phyloP scores from a whole-genome alignment of 2,113 vertebrate species.

The Sprattus sprattus region DNA sequence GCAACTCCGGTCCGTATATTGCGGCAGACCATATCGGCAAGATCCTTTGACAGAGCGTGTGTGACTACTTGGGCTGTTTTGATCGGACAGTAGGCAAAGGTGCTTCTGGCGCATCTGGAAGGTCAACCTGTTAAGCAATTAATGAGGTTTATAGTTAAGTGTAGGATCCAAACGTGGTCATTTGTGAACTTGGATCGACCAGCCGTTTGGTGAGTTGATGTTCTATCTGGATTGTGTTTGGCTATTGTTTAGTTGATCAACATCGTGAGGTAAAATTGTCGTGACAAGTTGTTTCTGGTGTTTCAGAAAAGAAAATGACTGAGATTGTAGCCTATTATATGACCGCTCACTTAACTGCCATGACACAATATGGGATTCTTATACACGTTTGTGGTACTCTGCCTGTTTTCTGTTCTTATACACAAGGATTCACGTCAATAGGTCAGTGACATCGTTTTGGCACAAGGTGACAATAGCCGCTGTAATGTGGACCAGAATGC shows the following conservation, averaged over 20 bases:
- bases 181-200: not conserved
- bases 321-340: not conserved
- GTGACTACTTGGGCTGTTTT: conserved; percentile 1
- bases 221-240: not conserved
- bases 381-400: not conserved
- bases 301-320: not conserved
- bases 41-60: not conserved
- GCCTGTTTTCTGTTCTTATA: not conserved
- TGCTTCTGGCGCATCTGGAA: conserved; percentile 8
- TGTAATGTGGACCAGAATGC: not conserved
- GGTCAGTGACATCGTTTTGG: not conserved
- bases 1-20: conserved; percentile 17
- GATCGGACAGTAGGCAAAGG: conserved; percentile 5
- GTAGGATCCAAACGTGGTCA: not conserved
- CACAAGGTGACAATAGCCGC: not conserved
- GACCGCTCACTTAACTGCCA: not conserved
- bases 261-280: not conserved
- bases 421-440: not conserved
- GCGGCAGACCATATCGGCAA: not conserved
- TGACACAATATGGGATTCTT: not conserved
- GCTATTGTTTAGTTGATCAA: not conserved
- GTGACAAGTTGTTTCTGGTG: not conserved
- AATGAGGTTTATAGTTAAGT: not conserved
- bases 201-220: not conserved
- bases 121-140: not conserved